Evolutionary conservation across 1,140 invertebrate species (phyloP), one percentile per base, ranked within the genome.

Genomic region (Hirudo medicinalis): DNA sequence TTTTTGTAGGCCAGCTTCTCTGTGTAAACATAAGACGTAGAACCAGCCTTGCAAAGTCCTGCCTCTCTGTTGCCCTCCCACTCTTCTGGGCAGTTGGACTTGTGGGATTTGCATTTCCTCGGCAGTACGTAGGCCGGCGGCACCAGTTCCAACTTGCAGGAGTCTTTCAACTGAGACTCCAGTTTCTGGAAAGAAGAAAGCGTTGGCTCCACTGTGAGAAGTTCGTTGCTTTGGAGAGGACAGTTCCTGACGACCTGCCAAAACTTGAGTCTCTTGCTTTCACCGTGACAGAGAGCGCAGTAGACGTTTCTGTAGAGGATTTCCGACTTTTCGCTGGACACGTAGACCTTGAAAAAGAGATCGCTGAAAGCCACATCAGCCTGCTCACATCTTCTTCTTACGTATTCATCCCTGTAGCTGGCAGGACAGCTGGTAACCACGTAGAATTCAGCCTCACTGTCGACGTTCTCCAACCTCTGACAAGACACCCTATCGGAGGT

Each of bases 291-390:
- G 1, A 63, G 11, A 15, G 57, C 57, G 20, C 57, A 63, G 20
- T 63, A 63, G 57, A 63, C 57, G 20, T 63, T 63, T 32, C 29
- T 63, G 57, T 63, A 63, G 20, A 63, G 57, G 19, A 63, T 63
- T 22, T 63, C 57, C 0, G 57, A 63, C 8, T 63, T 22, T 11
- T 25, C 22, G 11, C 57, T 32, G 6, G 57, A 25, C 22, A 63
- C 57, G 57, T 63, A 63, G 57, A 63, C 29, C 29, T 63, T 63
- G 57, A 63, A 63, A 32, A 63, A 63, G 22, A 63, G 57, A 63
- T 63, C 57, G 11, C 29, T 63, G 20, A 25, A 25, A n/a, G 29
- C 57, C 29, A 32, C 22, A 13, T 32, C 57, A 4, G 22, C 29
- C 8, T 63, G 22, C 15, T 63, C 57, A 15, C 57, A 63, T 63